These are phyloP conservation scores for Podabrus alpinus DNA, from an alignment of 2,888 invertebrate genomes.

Conservation along the genomic window DNA sequence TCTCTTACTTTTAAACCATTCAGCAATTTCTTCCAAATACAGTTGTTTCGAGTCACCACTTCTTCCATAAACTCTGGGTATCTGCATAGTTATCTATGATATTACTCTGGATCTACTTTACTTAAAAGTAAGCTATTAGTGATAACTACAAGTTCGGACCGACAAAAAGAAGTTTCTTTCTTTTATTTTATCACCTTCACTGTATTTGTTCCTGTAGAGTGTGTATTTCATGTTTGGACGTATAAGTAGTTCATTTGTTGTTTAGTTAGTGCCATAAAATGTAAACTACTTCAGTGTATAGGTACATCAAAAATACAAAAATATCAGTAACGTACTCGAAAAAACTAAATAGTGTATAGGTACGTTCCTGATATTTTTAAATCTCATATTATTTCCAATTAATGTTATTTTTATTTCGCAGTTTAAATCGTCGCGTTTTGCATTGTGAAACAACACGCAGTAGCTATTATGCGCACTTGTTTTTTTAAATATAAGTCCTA, in stretches of 20 bases:
- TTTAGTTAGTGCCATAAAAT: not conserved
- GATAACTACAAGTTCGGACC: too few species aligned
- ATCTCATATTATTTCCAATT: not conserved
- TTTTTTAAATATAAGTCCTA: too few species aligned
- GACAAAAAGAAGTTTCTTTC: not conserved
- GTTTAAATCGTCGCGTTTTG: not conserved
- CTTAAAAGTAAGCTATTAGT: not conserved
- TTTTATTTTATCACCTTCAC: not conserved
- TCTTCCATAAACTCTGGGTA: not conserved
- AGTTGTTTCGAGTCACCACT: not conserved
- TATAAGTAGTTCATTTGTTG: not conserved
- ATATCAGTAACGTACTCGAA: not conserved
- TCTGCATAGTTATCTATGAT: too few species aligned
- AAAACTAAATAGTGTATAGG: not conserved
- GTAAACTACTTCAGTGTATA: not conserved
- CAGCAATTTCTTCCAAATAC: not conserved
- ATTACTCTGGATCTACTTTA: too few species aligned
- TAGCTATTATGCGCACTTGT: too few species aligned
- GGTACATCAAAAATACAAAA: not conserved
- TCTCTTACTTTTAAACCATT: not conserved
- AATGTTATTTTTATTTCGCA: not conserved
- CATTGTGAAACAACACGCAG: not conserved
- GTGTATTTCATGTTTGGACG: not conserved
- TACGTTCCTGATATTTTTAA: not conserved
- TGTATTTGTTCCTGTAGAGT: not conserved